These are phyloP conservation scores for Ophiothrix spiculata DNA, from an alignment of 35 echinoderm and acorn worm species.

Conservation along the genomic window DNA sequence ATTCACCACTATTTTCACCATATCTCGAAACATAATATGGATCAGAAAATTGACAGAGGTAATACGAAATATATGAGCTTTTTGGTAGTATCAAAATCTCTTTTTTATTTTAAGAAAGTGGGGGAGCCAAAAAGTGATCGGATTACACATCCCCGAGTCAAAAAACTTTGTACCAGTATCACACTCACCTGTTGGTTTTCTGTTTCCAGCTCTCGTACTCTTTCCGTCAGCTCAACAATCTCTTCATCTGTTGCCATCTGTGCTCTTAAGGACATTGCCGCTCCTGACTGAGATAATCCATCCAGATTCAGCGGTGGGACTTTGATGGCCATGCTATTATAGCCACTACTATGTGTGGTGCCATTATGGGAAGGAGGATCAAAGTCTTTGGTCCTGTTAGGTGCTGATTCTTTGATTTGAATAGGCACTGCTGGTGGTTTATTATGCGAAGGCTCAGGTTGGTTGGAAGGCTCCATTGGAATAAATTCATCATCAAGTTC, in stretches of 20 bases:
- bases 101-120: too few species aligned
- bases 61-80: too few species aligned
- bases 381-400: background rate
- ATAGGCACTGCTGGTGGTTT: background rate
- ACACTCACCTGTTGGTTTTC: constrained; percentile 83
- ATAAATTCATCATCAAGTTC: too few species aligned
- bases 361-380: background rate
- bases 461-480: too few species aligned
- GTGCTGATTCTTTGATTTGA: background rate
- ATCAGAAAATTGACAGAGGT: too few species aligned
- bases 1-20: too few species aligned
- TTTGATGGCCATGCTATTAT: constrained; percentile 41
- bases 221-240: constrained; percentile 55
- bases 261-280: constrained; percentile 30
- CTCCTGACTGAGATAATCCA: constrained; percentile 65
- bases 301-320: constrained; percentile 82
- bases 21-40: too few species aligned
- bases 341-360: background rate
- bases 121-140: too few species aligned
- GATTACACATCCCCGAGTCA: too few species aligned
- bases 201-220: constrained; percentile 54
- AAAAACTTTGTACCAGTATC: too few species aligned
- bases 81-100: too few species aligned
- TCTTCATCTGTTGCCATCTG: constrained; percentile 76
- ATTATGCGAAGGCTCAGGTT: background rate